Base-by-base conservation (phyloP, 2,888 invertebrate genomes). In the Pseudolycoriella hygida region DNA sequence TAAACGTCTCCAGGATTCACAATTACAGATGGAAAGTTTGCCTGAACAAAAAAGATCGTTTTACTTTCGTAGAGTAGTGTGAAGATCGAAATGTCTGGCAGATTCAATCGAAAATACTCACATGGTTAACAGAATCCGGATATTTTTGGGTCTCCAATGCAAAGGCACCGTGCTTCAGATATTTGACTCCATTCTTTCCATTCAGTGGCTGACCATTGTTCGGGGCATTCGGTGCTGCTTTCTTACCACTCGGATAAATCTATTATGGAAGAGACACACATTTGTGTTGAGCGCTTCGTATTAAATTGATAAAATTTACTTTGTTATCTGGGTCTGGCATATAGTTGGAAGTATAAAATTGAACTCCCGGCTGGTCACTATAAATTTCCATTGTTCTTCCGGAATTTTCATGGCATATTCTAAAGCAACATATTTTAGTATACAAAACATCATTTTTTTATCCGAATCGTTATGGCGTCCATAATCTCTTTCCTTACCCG, bases 91-190 rank as follows among this genome's bases (percentile, higher is more conserved):
- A n/a, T n/a, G n/a, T n/a, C n/a, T n/a, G n/a, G n/a, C n/a, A n/a
- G n/a, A n/a, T 31, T 31, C 41, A 47, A 46, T 44, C 17, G 43
- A 17, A 41, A 45, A 40, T 49, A 60, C 73, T 73, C 62, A 82
- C 83, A 60, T 85, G 78, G 64, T 92, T 87, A 1, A 86, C 69
- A 11, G 90, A 86, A 65, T 96, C 86, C 0, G 94, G 93, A 67
- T 79, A 93, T 59, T 87, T 86, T 64, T 94, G 93, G 0, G 93
- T 85, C 69, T 93, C 90, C 44, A 93, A 66, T 57, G 89, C 90
- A 56, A 93, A 77, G 2, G 83, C 84, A 1, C 81, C 81, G 54
- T 87, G 86, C 51, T 76, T 78, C 46, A 68, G 72, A 58, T 92
- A 92, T 12, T 58, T 55, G 0, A 73, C 70, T 1, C 79, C 78